Conservation (phyloP, 2,113 vertebrate species). For the Patagioenas fasciata region DNA sequence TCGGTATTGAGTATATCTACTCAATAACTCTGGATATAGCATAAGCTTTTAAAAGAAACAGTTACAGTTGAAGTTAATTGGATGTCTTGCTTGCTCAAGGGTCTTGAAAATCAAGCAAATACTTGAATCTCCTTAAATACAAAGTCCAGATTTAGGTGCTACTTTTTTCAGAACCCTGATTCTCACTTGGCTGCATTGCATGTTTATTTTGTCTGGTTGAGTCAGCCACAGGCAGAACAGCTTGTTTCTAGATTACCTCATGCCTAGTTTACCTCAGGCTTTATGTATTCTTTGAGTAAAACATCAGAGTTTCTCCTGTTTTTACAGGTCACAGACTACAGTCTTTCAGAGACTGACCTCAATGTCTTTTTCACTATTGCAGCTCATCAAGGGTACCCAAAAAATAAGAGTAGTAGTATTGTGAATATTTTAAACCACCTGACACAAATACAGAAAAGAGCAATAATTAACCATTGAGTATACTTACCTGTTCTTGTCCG, state of each 20-base stretch:
- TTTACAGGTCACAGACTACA: neutral
- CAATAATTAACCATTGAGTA: neutral
- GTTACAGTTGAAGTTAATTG: neutral
- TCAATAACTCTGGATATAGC: neutral
- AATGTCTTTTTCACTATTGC: neutral
- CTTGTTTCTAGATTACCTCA: neutral
- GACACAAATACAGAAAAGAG: neutral
- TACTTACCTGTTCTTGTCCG: slow-evolving; percentile 88
- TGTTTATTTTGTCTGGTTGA: neutral
- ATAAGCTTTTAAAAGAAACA: neutral
- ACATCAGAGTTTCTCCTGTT: neutral
- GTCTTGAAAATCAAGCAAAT: neutral
- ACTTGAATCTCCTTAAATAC: neutral
- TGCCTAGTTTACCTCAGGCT: neutral
- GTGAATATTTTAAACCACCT: neutral
- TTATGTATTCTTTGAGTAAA: neutral
- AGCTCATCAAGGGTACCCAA: neutral
- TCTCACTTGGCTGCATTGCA: neutral
- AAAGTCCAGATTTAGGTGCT: neutral
- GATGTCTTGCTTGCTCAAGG: neutral
- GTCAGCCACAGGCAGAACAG: neutral
- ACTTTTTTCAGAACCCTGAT: neutral
- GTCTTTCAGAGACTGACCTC: neutral
- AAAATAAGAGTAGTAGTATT: neutral
- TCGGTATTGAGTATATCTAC: neutral